These are phyloP conservation scores for Cylloceria caligata DNA, from an alignment of 2,888 invertebrate genomes.

Conservation along the genomic window DNA sequence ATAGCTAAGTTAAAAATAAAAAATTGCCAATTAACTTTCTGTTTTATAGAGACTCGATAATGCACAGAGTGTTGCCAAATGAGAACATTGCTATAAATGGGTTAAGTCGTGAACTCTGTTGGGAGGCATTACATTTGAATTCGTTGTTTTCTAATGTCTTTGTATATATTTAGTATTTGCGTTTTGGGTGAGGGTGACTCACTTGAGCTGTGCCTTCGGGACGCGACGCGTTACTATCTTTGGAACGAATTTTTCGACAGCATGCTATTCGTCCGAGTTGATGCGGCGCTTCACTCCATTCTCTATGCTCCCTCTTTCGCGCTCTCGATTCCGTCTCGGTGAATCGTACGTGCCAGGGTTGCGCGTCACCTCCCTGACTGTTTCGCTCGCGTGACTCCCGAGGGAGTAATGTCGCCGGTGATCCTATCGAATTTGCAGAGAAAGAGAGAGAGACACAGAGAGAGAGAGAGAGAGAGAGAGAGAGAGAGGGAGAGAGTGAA, in stretches of 20 bases:
- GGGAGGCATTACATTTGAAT: neutral
- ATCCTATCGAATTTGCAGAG: conserved; percentile 27
- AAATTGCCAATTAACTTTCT: no score
- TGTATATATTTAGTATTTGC: conserved; percentile 14
- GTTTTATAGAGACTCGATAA: no score
- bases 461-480: conserved; percentile 3
- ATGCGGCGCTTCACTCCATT: neutral
- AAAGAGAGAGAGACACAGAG: neutral
- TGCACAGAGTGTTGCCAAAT: neutral
- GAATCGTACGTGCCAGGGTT: conserved; percentile 57
- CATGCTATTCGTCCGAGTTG: neutral
- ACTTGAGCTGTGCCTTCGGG: neutral
- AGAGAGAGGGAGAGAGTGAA: conserved; percentile 25
- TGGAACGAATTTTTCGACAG: conserved; percentile 14
- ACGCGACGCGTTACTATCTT: conserved; percentile 1
- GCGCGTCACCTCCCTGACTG: conserved; percentile 47
- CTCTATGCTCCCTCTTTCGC: neutral
- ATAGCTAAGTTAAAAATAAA: no score
- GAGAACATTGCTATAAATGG: neutral
- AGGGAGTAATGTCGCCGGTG: conserved; percentile 60
- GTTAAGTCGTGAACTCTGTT: neutral
- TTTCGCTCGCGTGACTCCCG: conserved; percentile 57
- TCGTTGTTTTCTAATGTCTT: conserved; percentile 5
- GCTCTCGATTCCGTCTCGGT: conserved; percentile 54
- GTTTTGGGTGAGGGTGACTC: conserved; percentile 5